Base-by-base conservation (phyloP, 2,888 invertebrate species). In the Callyntrura sp. region DNA sequence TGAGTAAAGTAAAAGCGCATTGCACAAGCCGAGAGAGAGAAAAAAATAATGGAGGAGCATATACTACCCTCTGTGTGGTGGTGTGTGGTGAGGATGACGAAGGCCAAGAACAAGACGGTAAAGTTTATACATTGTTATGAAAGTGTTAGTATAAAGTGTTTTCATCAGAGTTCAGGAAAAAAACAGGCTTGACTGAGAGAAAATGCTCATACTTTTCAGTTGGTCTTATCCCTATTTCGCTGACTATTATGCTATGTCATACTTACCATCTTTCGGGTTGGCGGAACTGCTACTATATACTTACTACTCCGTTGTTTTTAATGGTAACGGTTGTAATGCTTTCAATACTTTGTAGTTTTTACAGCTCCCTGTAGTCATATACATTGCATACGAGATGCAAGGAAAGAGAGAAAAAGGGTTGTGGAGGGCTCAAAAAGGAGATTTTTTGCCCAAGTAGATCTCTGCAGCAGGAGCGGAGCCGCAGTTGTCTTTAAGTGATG, bases 341-440 rank as follows among this genome's bases (percentile, higher is more conserved):
- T 43, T 55, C 84, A 84, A 84, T 89, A 89, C 84, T 89, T 78
- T 55, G 65, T 48, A 84, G 43, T 55, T 89, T 65, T 89, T 89
- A 89, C 89, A 78, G 89, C 89, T 89, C 89, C 89, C 89, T 17
- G 79, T 84, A 84, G 89, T 89, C 89, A 84, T 89, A 84, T 89
- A 79, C 89, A 76, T 51, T 89, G 88, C 68, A 84, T 84, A 88
- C 62, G 76, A 60, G 78, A 76, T 83, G 83, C 68, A 70, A 89
- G 84, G 6, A 84, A 88, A 88, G 84, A 89, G 84, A 62, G 83
- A 35, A 73, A 86, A 81, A 68, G 57, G n/a, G n/a, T n/a, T n/a
- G 68, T 55, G 65, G 84, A 76, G 68, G 79, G 9, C 78, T 57
- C n/a, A n/a, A 12, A 85, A 62, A 84, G 89, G 78, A 83, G 89